phyloP scores from a whole-genome alignment of 2,888 invertebrate genomes.

The Subacronicta megacephala region DNA sequence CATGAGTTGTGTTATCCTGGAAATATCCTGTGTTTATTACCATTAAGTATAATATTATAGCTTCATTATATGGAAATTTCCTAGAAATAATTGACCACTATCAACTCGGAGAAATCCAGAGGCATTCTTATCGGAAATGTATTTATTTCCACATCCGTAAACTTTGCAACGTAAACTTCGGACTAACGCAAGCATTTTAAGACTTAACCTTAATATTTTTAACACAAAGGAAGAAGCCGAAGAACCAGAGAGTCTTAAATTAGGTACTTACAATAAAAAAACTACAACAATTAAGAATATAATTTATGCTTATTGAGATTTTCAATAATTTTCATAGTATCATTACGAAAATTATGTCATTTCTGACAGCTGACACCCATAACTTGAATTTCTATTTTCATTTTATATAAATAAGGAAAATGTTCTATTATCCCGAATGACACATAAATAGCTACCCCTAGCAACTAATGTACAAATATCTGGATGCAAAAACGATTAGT shows the following conservation, averaged over 20 bases:
- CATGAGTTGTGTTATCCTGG: constrained; percentile 11
- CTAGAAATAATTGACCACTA: not conserved
- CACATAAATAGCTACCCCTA: constrained; percentile 47
- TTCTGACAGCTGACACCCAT: not conserved
- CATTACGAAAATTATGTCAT: not conserved
- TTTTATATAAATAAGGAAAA: constrained; percentile 7
- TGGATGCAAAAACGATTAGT: constrained; percentile 55
- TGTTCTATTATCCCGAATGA: constrained; percentile 36
- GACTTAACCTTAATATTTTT: too few relatives aligned
- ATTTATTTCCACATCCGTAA: too few relatives aligned
- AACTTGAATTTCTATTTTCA: not conserved
- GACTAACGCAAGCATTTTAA: too few relatives aligned
- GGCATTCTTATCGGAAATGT: too few relatives aligned
- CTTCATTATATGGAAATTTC: too few relatives aligned
- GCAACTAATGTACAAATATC: constrained; percentile 55
- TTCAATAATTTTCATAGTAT: constrained; percentile 4
- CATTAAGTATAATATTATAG: too few relatives aligned
- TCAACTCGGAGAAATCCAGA: not conserved
- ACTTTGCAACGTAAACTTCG: too few relatives aligned
- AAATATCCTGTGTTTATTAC: constrained; percentile 13
- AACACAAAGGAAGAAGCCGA: too few relatives aligned
- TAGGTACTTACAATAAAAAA: not conserved
- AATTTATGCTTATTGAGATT: too few relatives aligned
- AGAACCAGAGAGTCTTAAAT: too few relatives aligned
- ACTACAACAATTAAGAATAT: not conserved